Evolutionary conservation across 2,113 vertebrate genomes (phyloP).

Genomic region (Oncorhynchus masou): DNA sequence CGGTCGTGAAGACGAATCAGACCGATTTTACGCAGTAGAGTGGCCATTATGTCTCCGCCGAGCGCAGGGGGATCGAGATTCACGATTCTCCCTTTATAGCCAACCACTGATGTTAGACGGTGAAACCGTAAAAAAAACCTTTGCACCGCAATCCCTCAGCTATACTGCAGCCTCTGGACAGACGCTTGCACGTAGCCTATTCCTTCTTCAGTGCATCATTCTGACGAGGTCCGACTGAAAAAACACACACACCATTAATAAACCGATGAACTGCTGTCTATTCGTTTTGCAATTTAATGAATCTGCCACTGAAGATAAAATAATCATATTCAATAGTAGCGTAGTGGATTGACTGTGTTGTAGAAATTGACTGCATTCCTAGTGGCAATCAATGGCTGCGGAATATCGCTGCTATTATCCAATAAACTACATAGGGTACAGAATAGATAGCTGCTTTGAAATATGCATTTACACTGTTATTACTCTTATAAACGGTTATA

Average conservation of each 20-base stretch:
- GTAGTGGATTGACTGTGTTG: slow-evolving; percentile 11
- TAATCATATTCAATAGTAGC: slow-evolving; percentile 5
- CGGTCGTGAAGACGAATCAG: slow-evolving; percentile 95
- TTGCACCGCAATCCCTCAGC: slow-evolving; percentile 61
- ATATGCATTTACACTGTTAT: too few relatives aligned
- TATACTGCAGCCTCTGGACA: slow-evolving; percentile 67
- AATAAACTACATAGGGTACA: background rate
- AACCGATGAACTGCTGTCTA: background rate
- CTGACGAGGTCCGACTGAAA: slow-evolving; percentile 38
- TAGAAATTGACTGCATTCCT: slow-evolving; percentile 42
- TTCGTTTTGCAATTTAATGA: background rate
- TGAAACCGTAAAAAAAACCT: slow-evolving; percentile 14
- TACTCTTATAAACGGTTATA: too few relatives aligned
- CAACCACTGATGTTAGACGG: slow-evolving; percentile 41
- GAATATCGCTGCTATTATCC: slow-evolving; percentile 8
- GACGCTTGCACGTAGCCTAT: slow-evolving; percentile 44
- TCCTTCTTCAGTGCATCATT: slow-evolving; percentile 68
- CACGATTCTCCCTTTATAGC: slow-evolving; percentile 36
- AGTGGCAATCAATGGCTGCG: slow-evolving; percentile 18
- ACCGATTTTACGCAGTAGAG: slow-evolving; percentile 95
- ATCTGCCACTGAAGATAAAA: slow-evolving; percentile 25
- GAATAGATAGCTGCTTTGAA: background rate
- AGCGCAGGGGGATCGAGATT: slow-evolving; percentile 60
- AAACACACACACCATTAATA: slow-evolving; percentile 39
- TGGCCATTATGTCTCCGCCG: slow-evolving; percentile 83